Conservation (phyloP, 2,888 invertebrate genomes). For the Nemoura dubitans region DNA sequence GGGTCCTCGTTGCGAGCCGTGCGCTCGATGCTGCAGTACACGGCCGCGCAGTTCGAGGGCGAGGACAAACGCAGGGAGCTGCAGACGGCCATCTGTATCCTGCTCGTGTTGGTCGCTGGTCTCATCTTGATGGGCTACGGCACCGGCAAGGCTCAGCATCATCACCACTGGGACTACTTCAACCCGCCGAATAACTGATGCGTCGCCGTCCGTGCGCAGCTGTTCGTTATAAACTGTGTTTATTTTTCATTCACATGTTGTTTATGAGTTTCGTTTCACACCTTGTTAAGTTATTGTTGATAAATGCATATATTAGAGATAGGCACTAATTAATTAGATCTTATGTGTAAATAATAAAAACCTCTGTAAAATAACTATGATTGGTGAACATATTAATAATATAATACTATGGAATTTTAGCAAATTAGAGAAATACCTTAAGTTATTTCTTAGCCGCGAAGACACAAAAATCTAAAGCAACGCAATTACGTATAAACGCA, state of each 20-base stretch:
- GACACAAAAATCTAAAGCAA: no score
- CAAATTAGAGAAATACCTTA: no score
- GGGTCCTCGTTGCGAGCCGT: conserved; percentile 62
- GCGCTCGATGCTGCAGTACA: conserved; percentile 47
- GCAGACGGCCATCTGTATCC: conserved; percentile 79
- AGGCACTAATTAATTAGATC: not conserved
- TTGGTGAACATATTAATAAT: no score
- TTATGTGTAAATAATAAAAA: not conserved
- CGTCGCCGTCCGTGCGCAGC: no score
- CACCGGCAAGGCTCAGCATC: conserved; percentile 75
- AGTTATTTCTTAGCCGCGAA: no score
- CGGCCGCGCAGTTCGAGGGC: conserved; percentile 60
- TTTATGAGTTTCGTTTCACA: conserved; percentile 15
- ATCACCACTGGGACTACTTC: conserved; percentile 89
- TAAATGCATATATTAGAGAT: conserved; percentile 8
- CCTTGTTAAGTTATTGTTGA: conserved; percentile 9
- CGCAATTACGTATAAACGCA: no score
- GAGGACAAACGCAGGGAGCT: conserved; percentile 71
- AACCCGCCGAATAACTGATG: conserved; percentile 47
- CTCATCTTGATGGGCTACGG: conserved; percentile 79
- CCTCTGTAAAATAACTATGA: not conserved
- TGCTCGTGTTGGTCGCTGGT: conserved; percentile 80
- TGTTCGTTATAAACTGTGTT: not conserved
- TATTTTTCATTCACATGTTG: conserved; percentile 20
- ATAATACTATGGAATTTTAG: no score